Percentiles rank a stretch among this genome's conserved stretches.
Conservation (phyloP, 1,140 invertebrate genomes). For the Leptinotarsa defecta region DNA sequence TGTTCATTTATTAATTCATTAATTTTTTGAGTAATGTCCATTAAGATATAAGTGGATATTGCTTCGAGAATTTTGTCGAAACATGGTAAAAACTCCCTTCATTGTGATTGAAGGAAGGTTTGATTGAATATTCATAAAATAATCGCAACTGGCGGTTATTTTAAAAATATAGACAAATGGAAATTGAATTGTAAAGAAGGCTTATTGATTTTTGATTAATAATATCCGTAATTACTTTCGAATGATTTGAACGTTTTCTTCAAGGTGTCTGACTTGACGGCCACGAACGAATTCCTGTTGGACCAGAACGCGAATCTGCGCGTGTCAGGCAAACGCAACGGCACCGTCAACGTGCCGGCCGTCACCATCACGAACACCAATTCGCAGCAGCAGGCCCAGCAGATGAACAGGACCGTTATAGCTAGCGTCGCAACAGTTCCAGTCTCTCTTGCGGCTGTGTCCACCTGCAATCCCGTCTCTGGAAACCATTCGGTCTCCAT, state of each 20-base stretch:
- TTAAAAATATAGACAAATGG: no score
- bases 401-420: constrained; percentile 64
- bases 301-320: constrained; percentile 80
- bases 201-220: neutral
- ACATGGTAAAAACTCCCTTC: no score
- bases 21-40: no score
- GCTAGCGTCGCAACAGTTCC: constrained; percentile 69
- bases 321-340: constrained; percentile 65
- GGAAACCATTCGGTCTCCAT: constrained; percentile 59
- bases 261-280: constrained; percentile 66
- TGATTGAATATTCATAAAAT: no score
- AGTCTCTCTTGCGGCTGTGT: constrained; percentile 64
- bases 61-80: no score
- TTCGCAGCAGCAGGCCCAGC: constrained; percentile 57
- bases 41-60: no score
- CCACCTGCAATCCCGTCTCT: constrained; percentile 52
- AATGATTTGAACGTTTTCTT: neutral
- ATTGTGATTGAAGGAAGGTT: no score
- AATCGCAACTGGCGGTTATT: no score
- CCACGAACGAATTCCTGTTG: constrained; percentile 79
- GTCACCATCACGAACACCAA: constrained; percentile 65
- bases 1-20: no score
- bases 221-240: neutral
- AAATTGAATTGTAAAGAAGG: neutral
- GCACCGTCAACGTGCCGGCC: constrained; percentile 63